Conservation (phyloP, 2,797 vertebrate species). For the Melopsittacus undulatus region DNA sequence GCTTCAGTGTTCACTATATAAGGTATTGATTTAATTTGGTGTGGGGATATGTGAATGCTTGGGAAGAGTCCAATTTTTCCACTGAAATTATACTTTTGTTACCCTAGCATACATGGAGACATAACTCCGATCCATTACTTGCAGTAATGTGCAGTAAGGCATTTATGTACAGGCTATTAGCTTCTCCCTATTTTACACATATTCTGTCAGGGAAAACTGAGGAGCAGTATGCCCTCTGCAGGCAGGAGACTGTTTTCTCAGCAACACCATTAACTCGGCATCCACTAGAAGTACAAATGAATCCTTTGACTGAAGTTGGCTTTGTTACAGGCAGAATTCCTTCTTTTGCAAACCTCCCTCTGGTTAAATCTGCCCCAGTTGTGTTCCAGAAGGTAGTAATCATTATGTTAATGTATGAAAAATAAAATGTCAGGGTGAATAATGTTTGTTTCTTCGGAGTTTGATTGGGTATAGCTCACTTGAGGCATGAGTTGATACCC, state of each 20-base stretch:
- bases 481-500: background rate
- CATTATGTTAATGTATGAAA: background rate
- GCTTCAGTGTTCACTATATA: background rate
- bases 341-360: background rate
- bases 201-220: background rate
- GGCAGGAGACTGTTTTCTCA: background rate
- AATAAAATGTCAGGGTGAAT: slow-evolving; percentile 14
- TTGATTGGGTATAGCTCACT: background rate
- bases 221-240: slow-evolving; percentile 28
- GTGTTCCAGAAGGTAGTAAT: background rate
- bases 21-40: background rate
- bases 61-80: background rate
- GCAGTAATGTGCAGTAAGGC: background rate
- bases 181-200: background rate
- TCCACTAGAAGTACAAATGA: background rate
- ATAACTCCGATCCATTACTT: background rate
- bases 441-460: background rate
- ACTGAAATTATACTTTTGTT: background rate
- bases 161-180: background rate
- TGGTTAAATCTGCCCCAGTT: background rate
- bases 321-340: background rate
- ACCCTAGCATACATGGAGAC: background rate
- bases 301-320: background rate
- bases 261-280: background rate
- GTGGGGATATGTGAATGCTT: background rate